phyloP scores from a whole-genome alignment of 2,888 invertebrate species.

The Limnephilus lunatus region DNA sequence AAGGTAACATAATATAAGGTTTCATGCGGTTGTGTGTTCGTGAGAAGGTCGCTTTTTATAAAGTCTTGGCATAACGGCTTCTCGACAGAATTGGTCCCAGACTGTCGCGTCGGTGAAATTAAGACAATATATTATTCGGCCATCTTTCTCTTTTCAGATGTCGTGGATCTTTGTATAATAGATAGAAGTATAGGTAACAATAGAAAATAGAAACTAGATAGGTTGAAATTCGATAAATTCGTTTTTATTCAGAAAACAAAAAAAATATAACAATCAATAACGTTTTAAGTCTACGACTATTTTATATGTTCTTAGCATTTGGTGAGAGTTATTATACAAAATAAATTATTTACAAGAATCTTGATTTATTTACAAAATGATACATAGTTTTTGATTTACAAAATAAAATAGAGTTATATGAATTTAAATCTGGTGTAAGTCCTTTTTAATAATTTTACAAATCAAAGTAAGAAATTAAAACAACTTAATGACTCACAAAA shows the following conservation, averaged over 20 bases:
- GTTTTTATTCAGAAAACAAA: constrained; percentile 65
- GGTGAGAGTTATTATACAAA: constrained; percentile 63
- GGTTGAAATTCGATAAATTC: constrained; percentile 65
- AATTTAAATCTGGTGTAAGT: constrained; percentile 10
- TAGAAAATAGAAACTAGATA: constrained; percentile 61
- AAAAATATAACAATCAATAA: constrained; percentile 66
- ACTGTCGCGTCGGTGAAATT: constrained; percentile 53
- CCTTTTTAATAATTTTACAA: constrained; percentile 29
- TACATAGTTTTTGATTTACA: constrained; percentile 40
- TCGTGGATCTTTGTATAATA: constrained; percentile 25
- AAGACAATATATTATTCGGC: constrained; percentile 36
- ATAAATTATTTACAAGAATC: constrained; percentile 60
- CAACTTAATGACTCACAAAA: constrained; percentile 37
- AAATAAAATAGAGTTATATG: constrained; percentile 41
- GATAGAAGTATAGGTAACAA: constrained; percentile 46
- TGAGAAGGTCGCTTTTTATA: constrained; percentile 36
- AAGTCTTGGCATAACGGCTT: constrained; percentile 55
- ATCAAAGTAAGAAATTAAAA: constrained; percentile 26
- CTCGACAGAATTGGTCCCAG: constrained; percentile 28
- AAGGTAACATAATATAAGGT: constrained; percentile 57
- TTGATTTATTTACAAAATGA: constrained; percentile 35
- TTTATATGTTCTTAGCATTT: constrained; percentile 64
- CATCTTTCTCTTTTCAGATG: constrained; percentile 22
- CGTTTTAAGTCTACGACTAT: constrained; percentile 64
- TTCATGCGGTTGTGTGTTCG: constrained; percentile 58